Conservation (phyloP, 2,797 vertebrate genomes). For the Alauda arvensis region DNA sequence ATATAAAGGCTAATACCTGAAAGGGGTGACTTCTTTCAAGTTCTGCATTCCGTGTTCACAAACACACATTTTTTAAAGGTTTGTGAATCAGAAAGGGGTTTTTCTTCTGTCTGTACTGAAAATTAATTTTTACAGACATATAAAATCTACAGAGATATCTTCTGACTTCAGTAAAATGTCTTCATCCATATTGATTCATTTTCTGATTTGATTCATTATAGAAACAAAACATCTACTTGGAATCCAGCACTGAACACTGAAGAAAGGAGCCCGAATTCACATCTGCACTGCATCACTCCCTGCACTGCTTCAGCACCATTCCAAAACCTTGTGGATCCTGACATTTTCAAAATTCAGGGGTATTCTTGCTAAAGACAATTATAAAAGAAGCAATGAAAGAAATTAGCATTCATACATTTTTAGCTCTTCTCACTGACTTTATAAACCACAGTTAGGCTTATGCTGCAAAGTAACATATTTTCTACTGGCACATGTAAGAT, state of each 20-base stretch:
- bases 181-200: conserved; percentile 43
- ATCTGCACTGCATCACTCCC: conserved; percentile 39
- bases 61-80: conserved; percentile 10
- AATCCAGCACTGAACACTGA: neutral
- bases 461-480: neutral
- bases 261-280: conserved; percentile 17
- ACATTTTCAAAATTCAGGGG: conserved; percentile 11
- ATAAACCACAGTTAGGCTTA: conserved; percentile 13
- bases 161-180: conserved; percentile 27
- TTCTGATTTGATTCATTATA: conserved; percentile 29
- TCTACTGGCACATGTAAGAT: neutral
- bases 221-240: conserved; percentile 10
- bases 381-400: conserved; percentile 39
- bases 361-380: conserved; percentile 31
- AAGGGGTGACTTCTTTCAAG: neutral
- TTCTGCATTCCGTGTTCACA: neutral
- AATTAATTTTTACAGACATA: conserved; percentile 27
- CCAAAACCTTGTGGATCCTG: neutral
- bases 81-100: neutral
- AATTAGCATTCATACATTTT: conserved; percentile 51
- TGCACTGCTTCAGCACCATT: neutral
- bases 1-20: conserved; percentile 30
- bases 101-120: neutral
- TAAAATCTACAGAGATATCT: conserved; percentile 12
- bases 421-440: conserved; percentile 44